phyloP scores from a whole-genome alignment of 2,888 invertebrate species.

The Calliopum simillimum region DNA sequence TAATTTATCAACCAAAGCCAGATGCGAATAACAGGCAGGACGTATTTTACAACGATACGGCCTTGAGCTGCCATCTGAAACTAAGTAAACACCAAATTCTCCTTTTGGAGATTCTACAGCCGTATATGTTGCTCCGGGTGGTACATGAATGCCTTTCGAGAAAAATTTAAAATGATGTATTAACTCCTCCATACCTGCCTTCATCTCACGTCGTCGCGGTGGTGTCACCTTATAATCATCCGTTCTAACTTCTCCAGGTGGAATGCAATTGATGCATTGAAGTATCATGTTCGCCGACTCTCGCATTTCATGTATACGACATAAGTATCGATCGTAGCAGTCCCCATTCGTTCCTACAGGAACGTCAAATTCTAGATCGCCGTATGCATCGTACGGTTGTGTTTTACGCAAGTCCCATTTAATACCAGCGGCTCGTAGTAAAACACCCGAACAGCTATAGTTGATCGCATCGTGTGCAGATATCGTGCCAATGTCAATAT shows the following conservation, averaged over 20 bases:
- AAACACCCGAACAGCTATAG: slow-evolving; percentile 79
- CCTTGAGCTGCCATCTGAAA: slow-evolving; percentile 83
- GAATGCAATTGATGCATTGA: slow-evolving; percentile 88
- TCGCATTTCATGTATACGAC: slow-evolving; percentile 78
- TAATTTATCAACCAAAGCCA: slow-evolving; percentile 75
- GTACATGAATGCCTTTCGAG: slow-evolving; percentile 84
- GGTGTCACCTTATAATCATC: slow-evolving; percentile 85
- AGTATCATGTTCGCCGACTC: slow-evolving; percentile 82
- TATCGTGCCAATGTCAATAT: slow-evolving; percentile 79
- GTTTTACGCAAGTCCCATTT: slow-evolving; percentile 89
- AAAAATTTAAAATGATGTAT: slow-evolving; percentile 93
- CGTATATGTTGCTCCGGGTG: slow-evolving; percentile 85
- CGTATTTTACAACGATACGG: slow-evolving; percentile 77
- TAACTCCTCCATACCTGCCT: slow-evolving; percentile 86
- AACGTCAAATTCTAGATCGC: slow-evolving; percentile 85
- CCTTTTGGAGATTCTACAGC: slow-evolving; percentile 86
- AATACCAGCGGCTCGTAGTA: slow-evolving; percentile 84
- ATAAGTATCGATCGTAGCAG: slow-evolving; percentile 83
- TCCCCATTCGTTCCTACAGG: slow-evolving; percentile 86
- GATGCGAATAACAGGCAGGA: slow-evolving; percentile 72
- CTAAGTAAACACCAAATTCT: slow-evolving; percentile 88
- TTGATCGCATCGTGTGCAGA: slow-evolving; percentile 82
- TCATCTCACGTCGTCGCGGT: slow-evolving; percentile 84
- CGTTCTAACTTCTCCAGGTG: slow-evolving; percentile 79
- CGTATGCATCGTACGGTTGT: slow-evolving; percentile 88